Conservation (phyloP, 1,140 invertebrate genomes). For the Aplysia californica region DNA sequence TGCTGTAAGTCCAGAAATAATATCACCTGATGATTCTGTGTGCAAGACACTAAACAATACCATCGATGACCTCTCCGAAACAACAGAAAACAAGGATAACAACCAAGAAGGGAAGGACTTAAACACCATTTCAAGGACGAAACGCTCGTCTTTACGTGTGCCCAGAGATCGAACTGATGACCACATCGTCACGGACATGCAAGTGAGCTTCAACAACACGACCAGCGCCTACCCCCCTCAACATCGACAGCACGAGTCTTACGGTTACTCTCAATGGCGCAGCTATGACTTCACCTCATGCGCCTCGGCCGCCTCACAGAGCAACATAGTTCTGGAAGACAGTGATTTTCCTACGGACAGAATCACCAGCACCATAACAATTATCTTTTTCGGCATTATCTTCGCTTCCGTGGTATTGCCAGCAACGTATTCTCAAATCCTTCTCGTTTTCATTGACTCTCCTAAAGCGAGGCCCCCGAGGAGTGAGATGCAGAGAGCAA, state of each 20-base stretch:
- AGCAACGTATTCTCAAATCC: background rate
- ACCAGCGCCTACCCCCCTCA: background rate
- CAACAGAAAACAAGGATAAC: too few relatives aligned
- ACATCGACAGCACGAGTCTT: background rate
- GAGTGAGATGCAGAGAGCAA: background rate
- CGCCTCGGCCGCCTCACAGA: background rate
- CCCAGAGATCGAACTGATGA: too few relatives aligned
- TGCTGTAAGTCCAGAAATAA: too few relatives aligned
- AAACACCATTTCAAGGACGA: too few relatives aligned
- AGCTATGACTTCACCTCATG: background rate
- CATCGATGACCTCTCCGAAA: too few relatives aligned
- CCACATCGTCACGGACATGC: too few relatives aligned
- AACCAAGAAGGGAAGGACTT: too few relatives aligned
- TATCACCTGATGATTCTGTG: too few relatives aligned
- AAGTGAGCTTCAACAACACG: background rate
- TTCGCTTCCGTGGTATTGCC: background rate
- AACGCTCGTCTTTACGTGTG: too few relatives aligned
- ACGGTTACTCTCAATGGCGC: background rate
- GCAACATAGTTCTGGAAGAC: background rate
- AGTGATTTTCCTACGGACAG: background rate
- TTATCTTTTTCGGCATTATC: background rate
- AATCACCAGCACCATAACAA: background rate
- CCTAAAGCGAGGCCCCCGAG: background rate
- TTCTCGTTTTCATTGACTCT: background rate
- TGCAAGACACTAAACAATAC: too few relatives aligned